These are phyloP conservation scores for Cataglyphis hispanica DNA, from an alignment of 1,140 invertebrate genomes.

Conservation along the genomic window DNA sequence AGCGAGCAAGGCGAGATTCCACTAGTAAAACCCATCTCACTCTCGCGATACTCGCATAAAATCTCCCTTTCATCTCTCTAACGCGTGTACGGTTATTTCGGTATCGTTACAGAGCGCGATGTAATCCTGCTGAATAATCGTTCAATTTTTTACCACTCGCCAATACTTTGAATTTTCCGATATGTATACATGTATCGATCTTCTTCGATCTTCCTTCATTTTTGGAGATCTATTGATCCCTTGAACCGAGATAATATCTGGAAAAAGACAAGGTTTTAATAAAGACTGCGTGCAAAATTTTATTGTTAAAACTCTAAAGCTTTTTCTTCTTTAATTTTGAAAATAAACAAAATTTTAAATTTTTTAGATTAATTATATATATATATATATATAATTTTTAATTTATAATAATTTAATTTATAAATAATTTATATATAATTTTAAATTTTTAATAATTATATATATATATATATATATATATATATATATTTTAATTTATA, in stretches of 20 bases:
- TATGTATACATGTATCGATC: constrained; percentile 63
- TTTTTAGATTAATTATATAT: background rate
- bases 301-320: background rate
- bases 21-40: constrained; percentile 3
- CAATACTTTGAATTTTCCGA: constrained; percentile 70
- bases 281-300: background rate
- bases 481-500: no score
- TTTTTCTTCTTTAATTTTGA: background rate
- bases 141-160: constrained; percentile 54
- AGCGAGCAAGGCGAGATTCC: constrained; percentile 35
- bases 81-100: constrained; percentile 63
- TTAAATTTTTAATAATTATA: no score
- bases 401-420: no score
- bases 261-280: background rate
- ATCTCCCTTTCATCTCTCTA: constrained; percentile 36
- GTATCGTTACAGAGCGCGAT: constrained; percentile 53
- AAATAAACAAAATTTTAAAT: background rate
- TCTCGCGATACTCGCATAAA: constrained; percentile 11
- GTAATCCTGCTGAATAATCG: constrained; percentile 47
- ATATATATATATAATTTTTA: no score
- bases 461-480: no score
- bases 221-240: background rate
- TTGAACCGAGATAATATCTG: background rate
- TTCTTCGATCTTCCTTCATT: constrained; percentile 2
- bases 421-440: no score